phyloP scores from a whole-genome alignment of 2,797 vertebrate genomes.

The Amblyopsis hoosieri region DNA sequence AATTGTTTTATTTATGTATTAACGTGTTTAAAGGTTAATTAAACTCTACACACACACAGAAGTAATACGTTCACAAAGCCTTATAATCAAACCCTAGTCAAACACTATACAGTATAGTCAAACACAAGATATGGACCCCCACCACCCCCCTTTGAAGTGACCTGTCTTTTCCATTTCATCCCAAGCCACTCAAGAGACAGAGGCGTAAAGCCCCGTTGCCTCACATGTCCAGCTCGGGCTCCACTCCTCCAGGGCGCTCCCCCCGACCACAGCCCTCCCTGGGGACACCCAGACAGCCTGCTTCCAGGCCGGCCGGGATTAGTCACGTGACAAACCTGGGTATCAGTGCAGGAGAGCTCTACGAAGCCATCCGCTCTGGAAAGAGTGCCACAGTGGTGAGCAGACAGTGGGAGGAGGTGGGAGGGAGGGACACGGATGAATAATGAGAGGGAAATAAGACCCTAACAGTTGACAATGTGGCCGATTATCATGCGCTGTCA shows the following conservation, averaged over 20 bases:
- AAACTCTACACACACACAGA: not conserved
- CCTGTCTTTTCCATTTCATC: conserved; percentile 54
- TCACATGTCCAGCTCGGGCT: conserved; percentile 22
- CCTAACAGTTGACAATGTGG: conserved; percentile 48
- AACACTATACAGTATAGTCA: too few species aligned
- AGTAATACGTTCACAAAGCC: not conserved
- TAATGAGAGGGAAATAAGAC: conserved; percentile 54
- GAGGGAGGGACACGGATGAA: conserved; percentile 30
- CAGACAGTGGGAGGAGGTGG: conserved; percentile 17
- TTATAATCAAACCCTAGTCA: too few species aligned
- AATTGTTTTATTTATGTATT: not conserved
- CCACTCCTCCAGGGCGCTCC: conserved; percentile 22
- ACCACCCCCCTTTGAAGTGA: conserved; percentile 31
- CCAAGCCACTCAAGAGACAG: conserved; percentile 70
- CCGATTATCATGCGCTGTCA: conserved; percentile 65
- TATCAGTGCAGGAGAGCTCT: conserved; percentile 75
- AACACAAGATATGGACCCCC: not conserved
- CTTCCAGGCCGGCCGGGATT: conserved; percentile 20
- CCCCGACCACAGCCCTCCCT: conserved; percentile 23
- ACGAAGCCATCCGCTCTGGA: conserved; percentile 79
- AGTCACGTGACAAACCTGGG: conserved; percentile 13
- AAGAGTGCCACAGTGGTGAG: conserved; percentile 85
- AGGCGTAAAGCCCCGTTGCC: conserved; percentile 50
- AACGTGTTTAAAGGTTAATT: not conserved
- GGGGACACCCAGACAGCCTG: conserved; percentile 28